Evolutionary conservation across 2,797 vertebrate species (phyloP), one percentile per base, ranked within the genome.

Genomic region (Delichon dasypus): DNA sequence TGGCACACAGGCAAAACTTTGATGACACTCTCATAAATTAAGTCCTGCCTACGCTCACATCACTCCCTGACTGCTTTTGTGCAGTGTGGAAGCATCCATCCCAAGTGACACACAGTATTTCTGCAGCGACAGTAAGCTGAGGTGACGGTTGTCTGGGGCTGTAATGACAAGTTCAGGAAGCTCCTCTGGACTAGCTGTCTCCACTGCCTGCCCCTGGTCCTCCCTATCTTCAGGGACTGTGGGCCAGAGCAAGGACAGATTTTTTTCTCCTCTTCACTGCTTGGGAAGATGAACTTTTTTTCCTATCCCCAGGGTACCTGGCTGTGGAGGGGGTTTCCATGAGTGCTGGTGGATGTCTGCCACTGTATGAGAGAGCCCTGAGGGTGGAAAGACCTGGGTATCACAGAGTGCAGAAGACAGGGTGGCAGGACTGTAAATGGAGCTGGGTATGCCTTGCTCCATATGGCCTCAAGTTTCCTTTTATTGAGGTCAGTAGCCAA

Each of bases 21-120:
- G 55, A 88, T 70, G 85, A 90, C 89, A 72, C 47, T 60, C 85
- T 76, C 51, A 67, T n/a, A 76, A 93, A 88, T 88, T 53, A 85
- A 95, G 42, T 60, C 60, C 55, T 16, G 23, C 79, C 89, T 72
- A 84, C 7, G 1, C 82, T 94, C 4, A 2, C n/a, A 73, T 92
- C 76, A 32, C 40, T 85, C 89, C 73, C 83, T 94, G 85, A 70
- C 44, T 94, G 70, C 73, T 75, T 91, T 71, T 91, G 70, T 16
- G 22, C 23, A n/a, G 76, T 1, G 1, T 44, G 64, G 89, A 90
- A 93, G 65, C 45, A 73, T 90, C 92, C 79, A 81, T 81, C 78
- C 47, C 64, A 60, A 92, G 70, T 90, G 92, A 94, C 88, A 90
- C 1, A 0, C 0, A 0, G 70, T 54, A 89, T 88, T 93, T 88